Percentiles rank a stretch among this genome's conserved stretches.
Conservation (phyloP, 2,113 vertebrate genomes). For the Empidonax traillii region DNA sequence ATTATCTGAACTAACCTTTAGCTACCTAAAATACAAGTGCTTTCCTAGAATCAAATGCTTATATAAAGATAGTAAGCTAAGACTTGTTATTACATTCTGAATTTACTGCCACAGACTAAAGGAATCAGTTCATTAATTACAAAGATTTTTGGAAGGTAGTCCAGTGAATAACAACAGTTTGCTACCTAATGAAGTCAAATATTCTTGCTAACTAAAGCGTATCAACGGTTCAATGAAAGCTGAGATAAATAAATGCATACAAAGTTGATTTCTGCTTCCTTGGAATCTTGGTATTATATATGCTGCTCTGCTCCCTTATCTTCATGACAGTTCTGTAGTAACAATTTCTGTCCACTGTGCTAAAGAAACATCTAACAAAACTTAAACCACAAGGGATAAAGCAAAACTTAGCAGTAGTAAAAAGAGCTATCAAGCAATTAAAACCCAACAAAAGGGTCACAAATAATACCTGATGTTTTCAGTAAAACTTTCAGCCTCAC, state of each 20-base stretch:
- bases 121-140: neutral
- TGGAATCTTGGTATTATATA: rapidly evolving
- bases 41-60: neutral
- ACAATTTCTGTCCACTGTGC: neutral
- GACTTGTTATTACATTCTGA: neutral
- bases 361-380: neutral
- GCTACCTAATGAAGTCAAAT: neutral
- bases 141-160: neutral
- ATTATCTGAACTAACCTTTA: neutral
- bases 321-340: neutral
- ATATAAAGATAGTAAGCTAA: neutral
- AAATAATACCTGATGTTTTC: neutral
- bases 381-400: neutral
- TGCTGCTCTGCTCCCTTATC: neutral
- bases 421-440: neutral
- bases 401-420: neutral
- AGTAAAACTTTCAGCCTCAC: neutral
- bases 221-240: neutral
- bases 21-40: neutral
- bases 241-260: neutral
- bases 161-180: neutral
- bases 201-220: neutral
- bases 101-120: neutral
- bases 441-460: neutral
- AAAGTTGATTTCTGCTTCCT: neutral